Evolutionary conservation across 1,140 invertebrate species (phyloP), one percentile per base, ranked within the genome.

Genomic region (Thaumatotibia leucotreta): DNA sequence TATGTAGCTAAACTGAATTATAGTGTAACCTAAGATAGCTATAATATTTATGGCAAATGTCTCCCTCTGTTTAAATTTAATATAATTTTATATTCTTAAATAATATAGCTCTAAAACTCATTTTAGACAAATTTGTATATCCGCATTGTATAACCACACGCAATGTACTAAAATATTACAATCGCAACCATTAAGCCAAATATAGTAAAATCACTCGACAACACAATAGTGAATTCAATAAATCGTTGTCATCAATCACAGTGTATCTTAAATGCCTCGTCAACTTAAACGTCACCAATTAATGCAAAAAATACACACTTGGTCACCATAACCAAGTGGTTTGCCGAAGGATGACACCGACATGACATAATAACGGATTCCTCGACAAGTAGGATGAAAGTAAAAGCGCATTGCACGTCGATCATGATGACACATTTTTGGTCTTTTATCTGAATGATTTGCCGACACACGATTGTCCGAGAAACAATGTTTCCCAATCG

Each of bases 361-460:
- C 24, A 29, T 58, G 52, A 58, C 52, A 58, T 58, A 58, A 58
- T 31, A 58, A 58, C 24, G 23, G 24, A 29, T 10, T 58, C 33
- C 33, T 4, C 33, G 14, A 39, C 14, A 58, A 58, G 52, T 58
- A 31, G 52, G 24, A 58, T 58, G 52, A 58, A 58, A 58, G 52
- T 58, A 58, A 58, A 58, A 58, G 52, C 52, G 52, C 11, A 54
- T 54, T 22, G 50, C 24, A 14, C 24, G 52, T 58, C 52, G n/a
- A 58, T 58, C 52, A 58, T n/a, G 52, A 29, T 58, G 52, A 58
- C 52, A 58, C n/a, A 58, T 58, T 58, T 58, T 58, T 27, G 24
- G 5, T 58, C 52, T 58, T 58, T 58, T 14, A 58, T 58, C 24
- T 58, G n/a, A 2, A 58, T 11, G 49, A 4, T 29, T 58, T 58